Percentiles rank a stretch among this genome's conserved stretches.
Evolutionary conservation across 2,113 vertebrate species (phyloP).

Genomic region (Tragulus kanchil): DNA sequence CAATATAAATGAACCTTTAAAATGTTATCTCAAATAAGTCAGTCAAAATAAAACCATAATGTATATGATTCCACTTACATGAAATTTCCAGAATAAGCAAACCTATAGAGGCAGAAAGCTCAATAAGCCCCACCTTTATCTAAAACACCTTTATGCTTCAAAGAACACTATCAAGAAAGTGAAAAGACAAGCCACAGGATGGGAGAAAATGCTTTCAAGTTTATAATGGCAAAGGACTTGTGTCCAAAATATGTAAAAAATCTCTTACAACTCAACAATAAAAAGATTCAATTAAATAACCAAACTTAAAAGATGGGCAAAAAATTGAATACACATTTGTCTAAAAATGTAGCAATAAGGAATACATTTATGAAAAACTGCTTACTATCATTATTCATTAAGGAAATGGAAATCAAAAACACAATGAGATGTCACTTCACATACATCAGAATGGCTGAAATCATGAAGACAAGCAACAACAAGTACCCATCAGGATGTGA

Average conservation of each 20-base stretch:
- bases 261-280: neutral
- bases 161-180: neutral
- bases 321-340: neutral
- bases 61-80: neutral
- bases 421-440: neutral
- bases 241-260: neutral
- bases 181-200: neutral
- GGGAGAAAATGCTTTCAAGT: neutral
- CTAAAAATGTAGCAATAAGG: neutral
- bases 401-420: conserved; percentile 37
- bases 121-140: too few species aligned
- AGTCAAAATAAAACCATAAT: neutral
- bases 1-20: neutral
- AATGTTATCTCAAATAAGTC: neutral
- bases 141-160: neutral
- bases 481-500: neutral
- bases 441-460: neutral
- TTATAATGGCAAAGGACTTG: neutral
- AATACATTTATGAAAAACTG: neutral
- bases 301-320: neutral
- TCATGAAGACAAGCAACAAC: neutral
- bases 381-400: neutral
- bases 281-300: neutral
- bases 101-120: neutral
- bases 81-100: neutral